phyloP scores from a whole-genome alignment of 2,888 invertebrate species.

The Parnassius mnemosyne region DNA sequence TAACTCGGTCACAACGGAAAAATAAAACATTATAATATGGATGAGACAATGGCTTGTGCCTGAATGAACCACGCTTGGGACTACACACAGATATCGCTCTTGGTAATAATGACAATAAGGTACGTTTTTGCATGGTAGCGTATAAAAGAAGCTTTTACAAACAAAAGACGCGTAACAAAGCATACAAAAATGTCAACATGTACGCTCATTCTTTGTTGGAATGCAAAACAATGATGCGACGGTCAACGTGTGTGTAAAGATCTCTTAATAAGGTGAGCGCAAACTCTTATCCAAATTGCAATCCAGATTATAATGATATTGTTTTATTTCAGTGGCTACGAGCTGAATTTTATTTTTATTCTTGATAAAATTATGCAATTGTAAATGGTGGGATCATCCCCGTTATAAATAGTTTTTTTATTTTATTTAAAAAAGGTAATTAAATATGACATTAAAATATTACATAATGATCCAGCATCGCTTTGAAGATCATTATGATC shows the following conservation, averaged over 20 bases:
- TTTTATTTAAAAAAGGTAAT: too few species aligned
- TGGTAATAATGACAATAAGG: constrained; percentile 45
- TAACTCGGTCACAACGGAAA: constrained; percentile 21
- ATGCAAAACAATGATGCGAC: constrained; percentile 36
- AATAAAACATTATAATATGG: constrained; percentile 27
- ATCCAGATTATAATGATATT: constrained; percentile 8
- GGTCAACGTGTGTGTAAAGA: constrained; percentile 26
- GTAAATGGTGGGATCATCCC: too few species aligned
- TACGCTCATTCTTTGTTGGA: constrained; percentile 42
- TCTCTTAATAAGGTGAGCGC: constrained; percentile 20
- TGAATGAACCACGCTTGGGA: constrained; percentile 16
- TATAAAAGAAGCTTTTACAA: constrained; percentile 56
- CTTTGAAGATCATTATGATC: too few species aligned
- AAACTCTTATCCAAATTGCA: constrained; percentile 16
- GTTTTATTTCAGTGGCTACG: background rate
- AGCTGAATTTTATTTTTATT: constrained; percentile 2
- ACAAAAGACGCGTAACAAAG: constrained; percentile 64
- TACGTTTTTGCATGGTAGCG: constrained; percentile 48
- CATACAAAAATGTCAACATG: constrained; percentile 71
- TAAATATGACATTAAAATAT: too few species aligned
- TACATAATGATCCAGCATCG: too few species aligned
- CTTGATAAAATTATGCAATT: too few species aligned
- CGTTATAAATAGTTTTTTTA: too few species aligned
- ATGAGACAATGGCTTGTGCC: constrained; percentile 19
- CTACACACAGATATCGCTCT: constrained; percentile 26